These are phyloP conservation scores for Gari tellinella DNA, from an alignment of 2,888 invertebrate genomes.

Conservation along the genomic window DNA sequence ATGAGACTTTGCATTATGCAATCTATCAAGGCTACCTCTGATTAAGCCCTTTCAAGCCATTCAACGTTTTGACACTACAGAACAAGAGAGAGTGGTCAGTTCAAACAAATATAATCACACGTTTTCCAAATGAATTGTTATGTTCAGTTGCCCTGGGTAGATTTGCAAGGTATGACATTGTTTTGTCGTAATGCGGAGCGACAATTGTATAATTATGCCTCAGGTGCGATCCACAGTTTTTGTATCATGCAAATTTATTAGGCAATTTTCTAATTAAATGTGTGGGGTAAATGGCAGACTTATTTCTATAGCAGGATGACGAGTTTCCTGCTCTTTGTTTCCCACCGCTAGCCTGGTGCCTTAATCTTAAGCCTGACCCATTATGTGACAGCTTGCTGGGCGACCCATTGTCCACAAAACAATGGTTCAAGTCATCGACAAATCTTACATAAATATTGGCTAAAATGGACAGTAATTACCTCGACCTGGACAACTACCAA, in stretches of 20 bases:
- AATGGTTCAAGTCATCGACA: conserved; percentile 34
- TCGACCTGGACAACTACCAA: too few relatives aligned
- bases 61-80: conserved; percentile 29
- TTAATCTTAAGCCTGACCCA: conserved; percentile 21
- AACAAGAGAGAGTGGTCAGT: conserved; percentile 24
- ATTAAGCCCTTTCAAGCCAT: neutral
- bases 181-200: conserved; percentile 27
- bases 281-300: conserved; percentile 41
- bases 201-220: conserved; percentile 47
- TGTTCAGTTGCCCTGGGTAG: conserved; percentile 34
- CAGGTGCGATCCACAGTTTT: conserved; percentile 23
- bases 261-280: conserved; percentile 61
- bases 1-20: too few relatives aligned
- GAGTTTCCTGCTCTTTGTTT: conserved; percentile 57
- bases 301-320: conserved; percentile 39
- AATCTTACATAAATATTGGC: conserved; percentile 47
- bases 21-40: too few relatives aligned
- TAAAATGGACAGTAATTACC: conserved; percentile 34
- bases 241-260: conserved; percentile 60
- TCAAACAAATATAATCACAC: conserved; percentile 34
- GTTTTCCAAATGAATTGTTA: conserved; percentile 39
- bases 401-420: conserved; percentile 43
- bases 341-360: conserved; percentile 35
- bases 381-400: conserved; percentile 30
- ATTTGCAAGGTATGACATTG: conserved; percentile 30